phyloP scores from a whole-genome alignment of 2,888 invertebrate genomes.

The Scaptodrosophila latifasciaeformis region DNA sequence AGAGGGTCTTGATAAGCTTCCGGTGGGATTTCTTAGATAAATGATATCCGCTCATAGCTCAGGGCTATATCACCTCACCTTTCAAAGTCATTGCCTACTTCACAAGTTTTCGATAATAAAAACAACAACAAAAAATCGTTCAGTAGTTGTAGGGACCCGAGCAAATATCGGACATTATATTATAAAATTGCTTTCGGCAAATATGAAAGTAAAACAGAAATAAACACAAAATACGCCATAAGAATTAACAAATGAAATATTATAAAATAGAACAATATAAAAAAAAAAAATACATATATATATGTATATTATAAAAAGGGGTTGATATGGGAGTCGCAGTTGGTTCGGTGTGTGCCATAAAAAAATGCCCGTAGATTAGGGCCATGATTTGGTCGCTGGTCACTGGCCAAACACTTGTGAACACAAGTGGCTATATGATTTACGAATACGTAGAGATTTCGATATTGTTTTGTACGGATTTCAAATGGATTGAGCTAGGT shows the following conservation, averaged over 20 bases:
- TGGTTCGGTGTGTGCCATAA: conserved; percentile 42
- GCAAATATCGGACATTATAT: conserved; percentile 28
- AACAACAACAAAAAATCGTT: conserved; percentile 25
- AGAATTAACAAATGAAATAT: conserved; percentile 16
- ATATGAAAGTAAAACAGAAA: conserved; percentile 48
- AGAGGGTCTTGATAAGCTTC: too few relatives aligned
- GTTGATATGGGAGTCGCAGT: conserved; percentile 54
- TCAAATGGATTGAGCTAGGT: too few relatives aligned
- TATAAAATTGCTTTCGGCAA: conserved; percentile 61
- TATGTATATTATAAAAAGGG: conserved; percentile 11
- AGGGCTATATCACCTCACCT: too few relatives aligned
- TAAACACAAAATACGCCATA: background rate
- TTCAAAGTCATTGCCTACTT: too few relatives aligned
- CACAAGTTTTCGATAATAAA: background rate
- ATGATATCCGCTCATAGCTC: too few relatives aligned
- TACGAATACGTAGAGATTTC: conserved; percentile 57
- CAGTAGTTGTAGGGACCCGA: conserved; percentile 40
- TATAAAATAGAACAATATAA: conserved; percentile 37
- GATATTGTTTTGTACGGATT: too few relatives aligned
- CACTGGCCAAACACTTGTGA: conserved; percentile 20
- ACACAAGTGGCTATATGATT: conserved; percentile 43
- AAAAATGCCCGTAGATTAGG: conserved; percentile 51
- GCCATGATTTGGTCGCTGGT: conserved; percentile 57
- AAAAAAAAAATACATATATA: conserved; percentile 46
- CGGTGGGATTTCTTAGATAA: too few relatives aligned